These are phyloP conservation scores for Candidula unifasciata DNA, from an alignment of 2,888 invertebrate genomes.

Conservation along the genomic window DNA sequence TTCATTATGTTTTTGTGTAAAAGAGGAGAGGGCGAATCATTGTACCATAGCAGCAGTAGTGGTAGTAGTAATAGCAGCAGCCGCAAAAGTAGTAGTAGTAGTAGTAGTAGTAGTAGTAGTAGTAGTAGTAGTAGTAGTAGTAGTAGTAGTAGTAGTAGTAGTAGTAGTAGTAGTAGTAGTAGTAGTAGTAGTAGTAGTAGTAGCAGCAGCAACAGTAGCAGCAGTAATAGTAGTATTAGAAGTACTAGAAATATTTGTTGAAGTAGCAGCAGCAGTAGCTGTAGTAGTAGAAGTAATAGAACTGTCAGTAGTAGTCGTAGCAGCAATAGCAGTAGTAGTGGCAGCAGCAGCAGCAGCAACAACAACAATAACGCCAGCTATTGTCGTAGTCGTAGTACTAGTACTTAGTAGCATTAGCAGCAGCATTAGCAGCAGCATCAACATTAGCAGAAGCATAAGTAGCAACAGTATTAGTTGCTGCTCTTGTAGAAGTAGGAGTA, in stretches of 20 bases:
- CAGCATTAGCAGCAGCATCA: too few relatives aligned
- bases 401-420: too few relatives aligned
- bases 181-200: constrained; percentile 37
- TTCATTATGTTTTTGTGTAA: background rate
- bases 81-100: constrained; percentile 35
- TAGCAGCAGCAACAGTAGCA: constrained; percentile 30
- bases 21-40: background rate
- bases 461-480: too few relatives aligned
- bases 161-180: constrained; percentile 46
- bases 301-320: background rate
- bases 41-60: constrained; percentile 27
- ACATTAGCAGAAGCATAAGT: too few relatives aligned
- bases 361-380: too few relatives aligned
- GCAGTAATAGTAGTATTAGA: constrained; percentile 29
- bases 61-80: constrained; percentile 47
- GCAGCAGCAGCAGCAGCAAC: background rate
- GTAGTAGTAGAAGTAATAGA: constrained; percentile 31
- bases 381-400: too few relatives aligned
- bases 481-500: too few relatives aligned
- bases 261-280: constrained; percentile 28
- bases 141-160: constrained; percentile 43
- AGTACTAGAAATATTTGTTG: constrained; percentile 36
- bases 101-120: constrained; percentile 44
- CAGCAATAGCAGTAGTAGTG: background rate
- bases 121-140: constrained; percentile 45